Base-by-base conservation (phyloP, 1,140 invertebrate species). In the Drosophila melanica region DNA sequence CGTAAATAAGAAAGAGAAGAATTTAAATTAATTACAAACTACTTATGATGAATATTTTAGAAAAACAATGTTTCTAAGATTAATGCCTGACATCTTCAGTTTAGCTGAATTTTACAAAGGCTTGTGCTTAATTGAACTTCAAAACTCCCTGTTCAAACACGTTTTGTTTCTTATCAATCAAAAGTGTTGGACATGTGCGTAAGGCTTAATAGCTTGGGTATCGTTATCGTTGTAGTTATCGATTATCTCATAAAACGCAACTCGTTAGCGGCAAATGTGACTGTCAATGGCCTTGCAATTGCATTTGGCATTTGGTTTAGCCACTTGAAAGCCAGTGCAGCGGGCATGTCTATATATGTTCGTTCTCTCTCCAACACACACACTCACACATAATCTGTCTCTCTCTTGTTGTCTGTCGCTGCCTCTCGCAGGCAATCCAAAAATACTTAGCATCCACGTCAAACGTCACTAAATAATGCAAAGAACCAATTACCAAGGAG, bases 401-500 rank as follows among this genome's bases (percentile, higher is more conserved):
- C 20, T 27, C 55, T 6, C 53, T 33, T 5, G 16, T 11, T 12
- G 8, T n/a, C 44, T 20, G 18, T 14, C 23, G 30, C 11, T 30
- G 20, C n/a, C 14, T 68, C 30, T 35, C 54, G 30, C 30, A 20
- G 54, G 70, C 64, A 68, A 73, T 73, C 48, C 14, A 73, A 73
- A 73, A 73, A 73, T 73, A 73, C 70, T 73, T 73, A 60, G 64
- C 70, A 73, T 44, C 70, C 48, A 68, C 64, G 50, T 73, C 64
- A 73, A 73, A 60, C 60, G 70, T 73, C 65, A 60, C 70, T 73
- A 74, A 74, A 74, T 63, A 74, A 74, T 77, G 45, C 54, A 74
- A 42, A 64, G 59, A 68, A 74, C 59, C 71, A 77, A 74, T 69
- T 77, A 65, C 60, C 27, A 37, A 69, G 42, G 44, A 23, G 53